A percentile compares a stretch with the other conserved stretches of the same genome.
Conservation (phyloP, 2,797 vertebrate genomes). For the Parambassis ranga region DNA sequence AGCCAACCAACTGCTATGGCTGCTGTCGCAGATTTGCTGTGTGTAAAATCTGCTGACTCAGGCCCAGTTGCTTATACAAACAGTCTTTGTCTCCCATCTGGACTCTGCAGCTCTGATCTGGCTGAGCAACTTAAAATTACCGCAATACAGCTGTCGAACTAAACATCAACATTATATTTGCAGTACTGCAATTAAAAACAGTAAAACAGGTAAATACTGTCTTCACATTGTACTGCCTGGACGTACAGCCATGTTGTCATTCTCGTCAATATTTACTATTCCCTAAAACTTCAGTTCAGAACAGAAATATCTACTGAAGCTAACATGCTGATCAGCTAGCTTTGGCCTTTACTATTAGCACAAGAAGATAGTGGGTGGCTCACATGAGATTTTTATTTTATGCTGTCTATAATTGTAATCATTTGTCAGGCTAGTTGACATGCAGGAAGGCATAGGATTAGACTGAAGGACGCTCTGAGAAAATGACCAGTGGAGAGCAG, state of each 20-base stretch:
- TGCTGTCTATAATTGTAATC: too few relatives aligned
- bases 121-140: constrained; percentile 44
- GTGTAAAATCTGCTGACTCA: constrained; percentile 66
- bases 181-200: not conserved
- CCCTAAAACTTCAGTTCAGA: too few relatives aligned
- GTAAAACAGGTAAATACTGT: not conserved
- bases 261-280: too few relatives aligned
- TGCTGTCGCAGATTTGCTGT: constrained; percentile 44
- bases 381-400: too few relatives aligned
- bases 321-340: too few relatives aligned
- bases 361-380: too few relatives aligned
- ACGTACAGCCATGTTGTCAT: not conserved
- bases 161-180: constrained; percentile 8
- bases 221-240: not conserved
- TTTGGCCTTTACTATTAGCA: too few relatives aligned
- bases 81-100: constrained; percentile 63
- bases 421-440: too few relatives aligned
- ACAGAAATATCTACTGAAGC: too few relatives aligned
- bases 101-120: constrained; percentile 45
- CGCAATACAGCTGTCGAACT: constrained; percentile 33
- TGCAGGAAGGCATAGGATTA: too few relatives aligned
- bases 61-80: constrained; percentile 36
- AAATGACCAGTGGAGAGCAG: too few relatives aligned
- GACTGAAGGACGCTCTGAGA: too few relatives aligned
- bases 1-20: constrained; percentile 37